Evolutionary conservation across 92 coral and sea anemone species (phyloP).

Genomic region (Scolanthus callimorphus): DNA sequence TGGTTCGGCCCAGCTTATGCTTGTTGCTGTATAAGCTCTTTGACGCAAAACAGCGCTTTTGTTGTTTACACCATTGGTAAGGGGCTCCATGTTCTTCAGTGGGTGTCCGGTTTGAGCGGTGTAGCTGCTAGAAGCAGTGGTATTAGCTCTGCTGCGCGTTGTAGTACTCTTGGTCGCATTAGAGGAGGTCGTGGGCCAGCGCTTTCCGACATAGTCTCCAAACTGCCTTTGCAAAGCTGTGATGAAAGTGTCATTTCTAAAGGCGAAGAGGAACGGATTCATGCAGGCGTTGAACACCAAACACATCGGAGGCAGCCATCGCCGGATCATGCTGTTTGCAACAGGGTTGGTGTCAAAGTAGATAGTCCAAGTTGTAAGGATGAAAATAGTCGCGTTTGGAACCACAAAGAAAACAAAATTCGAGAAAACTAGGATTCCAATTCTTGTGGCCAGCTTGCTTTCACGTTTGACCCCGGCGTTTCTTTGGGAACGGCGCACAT

Average conservation of each 20-base stretch:
- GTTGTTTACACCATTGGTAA: too few species aligned
- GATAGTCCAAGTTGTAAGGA: constrained; percentile 6
- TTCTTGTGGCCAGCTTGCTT: constrained; percentile 25
- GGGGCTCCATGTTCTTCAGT: too few species aligned
- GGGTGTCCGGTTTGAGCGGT: too few species aligned
- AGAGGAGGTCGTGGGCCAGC: too few species aligned
- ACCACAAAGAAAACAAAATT: constrained; percentile 39
- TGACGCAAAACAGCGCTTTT: too few species aligned
- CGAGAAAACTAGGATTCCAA: constrained; percentile 32
- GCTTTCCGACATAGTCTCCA: too few species aligned
- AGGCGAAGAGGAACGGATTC: constrained; percentile 53
- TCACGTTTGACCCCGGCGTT: constrained; percentile 37
- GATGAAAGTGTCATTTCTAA: constrained; percentile 30
- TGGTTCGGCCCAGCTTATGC: too few species aligned
- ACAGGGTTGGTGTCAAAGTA: not conserved
- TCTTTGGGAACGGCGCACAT: constrained; percentile 13
- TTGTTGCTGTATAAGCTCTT: too few species aligned
- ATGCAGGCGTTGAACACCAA: constrained; percentile 37
- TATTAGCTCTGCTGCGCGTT: too few species aligned
- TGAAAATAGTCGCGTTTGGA: constrained; percentile 27
- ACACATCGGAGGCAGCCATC: constrained; percentile 55
- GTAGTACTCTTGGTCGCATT: too few species aligned
- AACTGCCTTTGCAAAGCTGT: not conserved
- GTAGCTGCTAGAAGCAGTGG: too few species aligned
- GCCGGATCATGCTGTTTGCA: constrained; percentile 18